A percentile compares a stretch with the other conserved stretches of the same genome.
phyloP scores from a whole-genome alignment of 1,140 invertebrate species.

The Chrysomallon squamiferum region DNA sequence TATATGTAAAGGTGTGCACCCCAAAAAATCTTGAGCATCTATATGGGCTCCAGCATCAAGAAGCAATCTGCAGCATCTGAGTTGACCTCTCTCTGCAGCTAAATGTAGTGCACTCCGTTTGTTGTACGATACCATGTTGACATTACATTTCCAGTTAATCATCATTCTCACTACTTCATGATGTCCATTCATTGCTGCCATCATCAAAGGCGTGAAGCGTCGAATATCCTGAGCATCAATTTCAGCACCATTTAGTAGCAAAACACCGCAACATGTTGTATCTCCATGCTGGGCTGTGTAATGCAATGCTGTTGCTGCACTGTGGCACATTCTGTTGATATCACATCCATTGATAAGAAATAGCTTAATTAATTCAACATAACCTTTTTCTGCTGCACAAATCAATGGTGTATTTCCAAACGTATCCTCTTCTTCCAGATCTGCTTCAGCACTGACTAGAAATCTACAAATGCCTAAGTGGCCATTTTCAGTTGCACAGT shows the following conservation, averaged over 20 bases:
- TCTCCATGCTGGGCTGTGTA: conserved; percentile 59
- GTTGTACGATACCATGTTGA: conserved; percentile 58
- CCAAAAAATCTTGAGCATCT: conserved; percentile 52
- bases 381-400: conserved; percentile 84
- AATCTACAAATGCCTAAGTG: conserved; percentile 62
- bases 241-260: conserved; percentile 49
- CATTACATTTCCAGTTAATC: conserved; percentile 50
- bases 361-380: conserved; percentile 81
- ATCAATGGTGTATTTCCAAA: conserved; percentile 83
- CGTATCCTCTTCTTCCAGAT: conserved; percentile 54
- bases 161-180: conserved; percentile 45
- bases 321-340: conserved; percentile 59
- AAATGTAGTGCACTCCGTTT: conserved; percentile 59
- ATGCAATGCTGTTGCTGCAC: conserved; percentile 59
- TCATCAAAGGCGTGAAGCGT: conserved; percentile 59
- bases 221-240: conserved; percentile 58
- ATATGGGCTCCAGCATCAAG: conserved; percentile 59
- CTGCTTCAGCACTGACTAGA: conserved; percentile 63
- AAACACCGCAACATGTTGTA: conserved; percentile 39
- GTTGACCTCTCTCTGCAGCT: conserved; percentile 62
- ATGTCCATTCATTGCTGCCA: conserved; percentile 56
- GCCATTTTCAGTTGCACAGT: conserved; percentile 55
- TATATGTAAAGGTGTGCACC: conserved; percentile 49
- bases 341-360: conserved; percentile 75
- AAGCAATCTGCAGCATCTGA: conserved; percentile 67